Base-by-base conservation (phyloP, 2,888 invertebrate genomes). In the Trilocha varians region DNA sequence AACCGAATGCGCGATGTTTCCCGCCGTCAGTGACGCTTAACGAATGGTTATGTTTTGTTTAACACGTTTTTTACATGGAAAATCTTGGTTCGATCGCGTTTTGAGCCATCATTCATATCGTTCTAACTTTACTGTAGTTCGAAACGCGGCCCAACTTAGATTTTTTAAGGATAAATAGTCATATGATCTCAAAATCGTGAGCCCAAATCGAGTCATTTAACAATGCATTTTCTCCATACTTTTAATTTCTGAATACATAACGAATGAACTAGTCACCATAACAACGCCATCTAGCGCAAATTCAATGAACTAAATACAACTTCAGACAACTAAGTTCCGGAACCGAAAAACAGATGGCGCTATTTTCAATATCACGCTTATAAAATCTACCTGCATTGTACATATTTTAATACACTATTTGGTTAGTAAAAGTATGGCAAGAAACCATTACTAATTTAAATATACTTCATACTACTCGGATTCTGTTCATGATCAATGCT, bases 181-280 rank as follows among this genome's bases (percentile, higher is more conserved):
- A 46, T 55, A 64, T 80, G 83, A 83, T 83, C 83, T 84, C 83
- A 83, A 78, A 77, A 77, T 74, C 74, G 68, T 71, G 69, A 76
- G 70, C 70, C 71, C 65, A 57, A 55, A 65, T 64, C 70, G 60
- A 78, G 78, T 78, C 77, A 74, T 73, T 70, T 67, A n/a, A 62
- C 62, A 63, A 66, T 68, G 72, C 75, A 75, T 77, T 74, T 70
- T 57, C 3, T 56, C 60, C 59, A 57, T 53, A 57, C 51, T 60
- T 69, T 66, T 64, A 59, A 43, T 57, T 48, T 50, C 62, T 65
- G 60, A 62, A 55, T 52, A 53, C 52, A 45, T 44, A 43, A 45
- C 48, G 43, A 9, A 2, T 11, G 16, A 13, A 37, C 32, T 38
- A 35, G 15, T 42, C 35, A 18, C 41, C 8, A 36, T 35, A 36